phyloP scores from a whole-genome alignment of 2,888 invertebrate genomes.

The Leptopilina syphax region DNA sequence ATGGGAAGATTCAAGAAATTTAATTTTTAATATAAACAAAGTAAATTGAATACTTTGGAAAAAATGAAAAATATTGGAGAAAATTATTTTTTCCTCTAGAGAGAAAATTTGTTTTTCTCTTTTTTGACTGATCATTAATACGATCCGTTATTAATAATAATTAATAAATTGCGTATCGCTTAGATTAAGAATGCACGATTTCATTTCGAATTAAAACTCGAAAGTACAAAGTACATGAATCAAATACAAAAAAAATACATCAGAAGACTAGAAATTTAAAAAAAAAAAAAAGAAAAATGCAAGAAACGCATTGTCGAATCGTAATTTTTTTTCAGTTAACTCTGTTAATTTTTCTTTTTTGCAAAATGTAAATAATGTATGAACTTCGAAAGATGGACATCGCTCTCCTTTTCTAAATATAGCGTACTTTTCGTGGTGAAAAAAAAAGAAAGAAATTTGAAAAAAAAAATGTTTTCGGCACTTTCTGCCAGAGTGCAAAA shows the following conservation, averaged over 20 bases:
- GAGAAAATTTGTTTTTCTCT: slow-evolving; percentile 4
- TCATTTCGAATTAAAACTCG: slow-evolving; percentile 32
- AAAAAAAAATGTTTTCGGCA: not conserved
- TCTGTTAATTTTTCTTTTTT: slow-evolving; percentile 6
- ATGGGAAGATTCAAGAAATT: slow-evolving; percentile 13
- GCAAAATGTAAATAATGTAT: slow-evolving; percentile 31
- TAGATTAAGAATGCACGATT: slow-evolving; percentile 17
- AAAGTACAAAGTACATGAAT: slow-evolving; percentile 48
- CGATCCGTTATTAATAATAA: not conserved
- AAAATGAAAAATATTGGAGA: slow-evolving; percentile 6
- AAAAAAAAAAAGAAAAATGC: slow-evolving; percentile 18
- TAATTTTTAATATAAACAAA: not conserved
- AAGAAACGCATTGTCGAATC: slow-evolving; percentile 21
- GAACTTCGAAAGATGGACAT: slow-evolving; percentile 23
- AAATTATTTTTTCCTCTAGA: not conserved
- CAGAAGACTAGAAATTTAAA: slow-evolving; percentile 44
- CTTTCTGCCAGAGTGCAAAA: slow-evolving; percentile 13
- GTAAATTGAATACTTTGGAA: not conserved
- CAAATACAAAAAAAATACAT: slow-evolving; percentile 44
- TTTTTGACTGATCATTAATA: slow-evolving; percentile 14
- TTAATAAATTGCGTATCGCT: slow-evolving; percentile 15
- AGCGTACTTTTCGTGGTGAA: not conserved
- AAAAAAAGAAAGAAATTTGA: not conserved
- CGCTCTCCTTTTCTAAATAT: slow-evolving; percentile 21
- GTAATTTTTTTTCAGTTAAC: slow-evolving; percentile 10